Evolutionary conservation across 2,888 invertebrate genomes (phyloP), one percentile per base, ranked within the genome.

Genomic region (Panopea generosa): DNA sequence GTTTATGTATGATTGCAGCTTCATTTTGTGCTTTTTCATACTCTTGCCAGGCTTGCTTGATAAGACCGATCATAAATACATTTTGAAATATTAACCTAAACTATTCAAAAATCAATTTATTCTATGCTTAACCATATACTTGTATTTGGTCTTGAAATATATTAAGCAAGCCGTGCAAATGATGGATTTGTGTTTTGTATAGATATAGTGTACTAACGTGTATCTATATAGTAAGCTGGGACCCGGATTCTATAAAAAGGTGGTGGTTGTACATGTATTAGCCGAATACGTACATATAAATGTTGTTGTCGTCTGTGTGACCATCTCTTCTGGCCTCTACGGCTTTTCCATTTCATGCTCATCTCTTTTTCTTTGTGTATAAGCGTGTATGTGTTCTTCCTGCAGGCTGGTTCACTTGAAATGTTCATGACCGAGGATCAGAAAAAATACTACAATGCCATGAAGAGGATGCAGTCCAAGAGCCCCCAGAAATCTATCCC

Each of bases 381-480:
- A 33, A 20, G 45, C 24, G 22, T 24, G 26, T 61, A 67, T 71
- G 43, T 66, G 62, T 74, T 70, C 65, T 72, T 79, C 57, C 83
- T 83, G 63, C 84, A 89, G 89, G 88, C 89, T 76, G 99, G 99
- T 90, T 98, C 98, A 87, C 95, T 99, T 86, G 99, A 99, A 94
- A 98, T 99, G 98, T 99, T 99, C 95, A 99, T 99, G 99, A 99
- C 99, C 90, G 99, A 99, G 93, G 99, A 99, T 94, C 99, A 99
- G 94, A 99, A 99, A 95, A 99, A 99, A 94, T 99, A 99, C 94
- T 99, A 99, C 94, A 98, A 98, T 93, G 99, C 99, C 77, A 99
- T 99, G 99, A 99, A 99, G 94, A 98, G 99, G 94, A 98, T 99
- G 98, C 98, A 98, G 88, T 97, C 97, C 70, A 99, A 99, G 93